phyloP scores from a whole-genome alignment of 2,888 invertebrate species.

The Ochropleura plecta region DNA sequence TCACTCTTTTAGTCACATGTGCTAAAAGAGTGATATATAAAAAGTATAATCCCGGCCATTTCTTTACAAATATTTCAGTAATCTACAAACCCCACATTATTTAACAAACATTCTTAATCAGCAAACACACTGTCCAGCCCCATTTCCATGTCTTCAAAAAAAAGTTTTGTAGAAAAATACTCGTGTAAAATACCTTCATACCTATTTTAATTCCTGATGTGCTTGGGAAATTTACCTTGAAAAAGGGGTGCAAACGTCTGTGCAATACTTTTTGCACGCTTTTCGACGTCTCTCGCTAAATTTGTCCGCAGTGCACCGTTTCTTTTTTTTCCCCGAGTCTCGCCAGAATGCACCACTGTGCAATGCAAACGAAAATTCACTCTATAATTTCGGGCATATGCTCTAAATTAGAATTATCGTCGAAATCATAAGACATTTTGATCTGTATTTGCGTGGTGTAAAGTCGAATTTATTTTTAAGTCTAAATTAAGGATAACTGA shows the following conservation, averaged over 20 bases:
- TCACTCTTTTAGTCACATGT: no score
- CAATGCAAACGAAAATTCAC: conserved; percentile 71
- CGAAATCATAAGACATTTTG: conserved; percentile 51
- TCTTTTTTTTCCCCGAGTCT: conserved; percentile 67
- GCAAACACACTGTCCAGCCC: conserved; percentile 3
- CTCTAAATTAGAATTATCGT: conserved; percentile 57
- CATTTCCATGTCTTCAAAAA: not conserved
- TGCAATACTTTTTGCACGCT: conserved; percentile 71
- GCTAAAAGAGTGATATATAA: not conserved
- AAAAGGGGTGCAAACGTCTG: conserved; percentile 78
- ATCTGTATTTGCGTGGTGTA: conserved; percentile 63
- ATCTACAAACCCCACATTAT: not conserved
- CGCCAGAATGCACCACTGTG: conserved; percentile 71
- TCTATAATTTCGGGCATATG: conserved; percentile 67
- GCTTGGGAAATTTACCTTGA: conserved; percentile 73
- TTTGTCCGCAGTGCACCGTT: conserved; percentile 77
- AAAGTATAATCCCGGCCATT: not conserved
- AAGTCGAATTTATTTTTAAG: conserved; percentile 63
- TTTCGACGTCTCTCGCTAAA: conserved; percentile 81
- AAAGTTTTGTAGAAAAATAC: conserved; percentile 47
- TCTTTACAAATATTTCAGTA: not conserved
- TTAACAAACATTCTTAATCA: conserved; percentile 8
- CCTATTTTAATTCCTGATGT: conserved; percentile 74
- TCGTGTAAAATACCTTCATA: conserved; percentile 56
- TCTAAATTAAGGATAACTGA: conserved; percentile 60